These are phyloP conservation scores for Nothocercus julius DNA, from an alignment of 2,113 vertebrate genomes.

Conservation along the genomic window DNA sequence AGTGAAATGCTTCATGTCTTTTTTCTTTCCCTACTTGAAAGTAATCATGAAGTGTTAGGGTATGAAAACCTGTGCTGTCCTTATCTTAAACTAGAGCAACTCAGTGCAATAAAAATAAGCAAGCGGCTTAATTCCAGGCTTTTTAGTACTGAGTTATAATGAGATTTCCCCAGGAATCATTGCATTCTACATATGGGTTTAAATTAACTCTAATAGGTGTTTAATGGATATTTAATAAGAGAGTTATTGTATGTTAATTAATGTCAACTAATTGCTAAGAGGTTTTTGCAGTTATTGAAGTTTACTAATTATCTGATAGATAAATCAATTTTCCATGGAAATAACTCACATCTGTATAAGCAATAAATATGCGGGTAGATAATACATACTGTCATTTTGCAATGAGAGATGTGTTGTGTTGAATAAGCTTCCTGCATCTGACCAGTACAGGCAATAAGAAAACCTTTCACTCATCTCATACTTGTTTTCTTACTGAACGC, in stretches of 20 bases:
- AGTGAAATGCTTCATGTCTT: neutral
- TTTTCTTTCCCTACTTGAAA: neutral
- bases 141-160: conserved; percentile 34
- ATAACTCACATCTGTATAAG: conserved; percentile 77
- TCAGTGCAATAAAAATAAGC: neutral
- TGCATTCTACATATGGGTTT: conserved; percentile 66
- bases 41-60: neutral
- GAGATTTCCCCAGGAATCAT: conserved; percentile 62
- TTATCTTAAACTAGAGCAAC: neutral
- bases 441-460: neutral
- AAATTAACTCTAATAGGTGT: conserved; percentile 83
- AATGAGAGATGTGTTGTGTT: conserved; percentile 45
- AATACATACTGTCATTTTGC: conserved; percentile 59
- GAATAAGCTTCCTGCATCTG: neutral
- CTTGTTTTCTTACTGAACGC: neutral
- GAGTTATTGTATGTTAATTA: conserved; percentile 87
- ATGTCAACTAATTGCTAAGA: conserved; percentile 83
- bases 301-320: conserved; percentile 85
- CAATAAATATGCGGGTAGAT: conserved; percentile 73
- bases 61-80: neutral
- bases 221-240: conserved; percentile 85
- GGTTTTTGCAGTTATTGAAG: conserved; percentile 81
- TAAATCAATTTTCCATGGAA: conserved; percentile 81
- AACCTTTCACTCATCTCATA: neutral
- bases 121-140: neutral